phyloP scores from a whole-genome alignment of 2,888 invertebrate species.

The Folsomia manolachei region DNA sequence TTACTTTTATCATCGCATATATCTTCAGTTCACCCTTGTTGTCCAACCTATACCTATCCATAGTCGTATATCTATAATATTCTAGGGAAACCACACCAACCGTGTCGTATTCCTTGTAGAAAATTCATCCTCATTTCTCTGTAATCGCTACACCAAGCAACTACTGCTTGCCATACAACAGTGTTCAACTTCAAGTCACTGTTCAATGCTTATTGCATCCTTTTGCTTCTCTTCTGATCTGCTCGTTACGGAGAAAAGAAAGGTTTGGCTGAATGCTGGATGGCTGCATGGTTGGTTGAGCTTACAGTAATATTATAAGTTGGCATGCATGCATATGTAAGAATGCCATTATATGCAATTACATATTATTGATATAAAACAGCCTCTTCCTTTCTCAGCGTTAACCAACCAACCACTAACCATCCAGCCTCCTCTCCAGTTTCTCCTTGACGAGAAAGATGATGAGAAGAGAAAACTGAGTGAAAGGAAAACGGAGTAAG shows the following conservation, averaged over 20 bases:
- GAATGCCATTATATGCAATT: not conserved
- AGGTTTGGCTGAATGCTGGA: not conserved
- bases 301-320: no score
- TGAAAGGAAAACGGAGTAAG: slow-evolving; percentile 1
- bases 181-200: not conserved
- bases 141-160: not conserved
- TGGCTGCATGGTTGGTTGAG: no score
- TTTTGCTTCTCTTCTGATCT: no score
- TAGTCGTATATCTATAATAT: no score
- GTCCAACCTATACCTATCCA: no score
- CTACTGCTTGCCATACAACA: not conserved
- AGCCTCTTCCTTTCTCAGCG: not conserved
- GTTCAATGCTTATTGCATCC: not conserved
- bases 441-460: not conserved
- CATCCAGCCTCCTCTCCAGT: not conserved
- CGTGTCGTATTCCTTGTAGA: not conserved
- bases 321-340: not conserved
- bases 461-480: not conserved
- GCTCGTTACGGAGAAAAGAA: not conserved
- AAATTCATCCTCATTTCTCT: slow-evolving; percentile 10
- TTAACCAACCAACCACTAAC: not conserved
- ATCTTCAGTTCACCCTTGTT: not conserved
- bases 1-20: no score
- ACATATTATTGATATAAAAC: not conserved
- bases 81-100: no score